These are phyloP conservation scores for Lasioglossum vierecki DNA, from an alignment of 2,888 invertebrate genomes.

Conservation along the genomic window DNA sequence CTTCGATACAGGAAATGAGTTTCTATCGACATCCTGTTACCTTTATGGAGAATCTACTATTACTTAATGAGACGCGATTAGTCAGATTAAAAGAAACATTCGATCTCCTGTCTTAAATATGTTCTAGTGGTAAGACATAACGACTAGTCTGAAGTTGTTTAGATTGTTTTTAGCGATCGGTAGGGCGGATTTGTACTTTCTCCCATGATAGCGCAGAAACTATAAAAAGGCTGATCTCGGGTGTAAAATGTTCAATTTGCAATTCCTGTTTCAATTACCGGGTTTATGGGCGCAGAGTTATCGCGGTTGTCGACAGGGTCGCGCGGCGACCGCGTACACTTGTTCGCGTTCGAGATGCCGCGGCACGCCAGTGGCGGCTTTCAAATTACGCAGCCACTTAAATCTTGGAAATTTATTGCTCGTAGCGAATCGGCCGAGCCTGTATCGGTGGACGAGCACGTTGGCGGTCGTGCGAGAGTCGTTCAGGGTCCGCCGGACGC, in stretches of 20 bases:
- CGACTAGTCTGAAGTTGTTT: not conserved
- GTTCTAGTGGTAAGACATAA: not conserved
- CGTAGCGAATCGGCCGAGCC: slow-evolving; percentile 57
- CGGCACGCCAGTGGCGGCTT: slow-evolving; percentile 35
- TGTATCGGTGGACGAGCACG: slow-evolving; percentile 49
- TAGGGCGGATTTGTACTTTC: not conserved
- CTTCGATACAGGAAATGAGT: not conserved
- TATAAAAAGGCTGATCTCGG: not conserved
- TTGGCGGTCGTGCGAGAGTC: not conserved
- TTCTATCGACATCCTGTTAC: not conserved
- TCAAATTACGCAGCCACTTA: slow-evolving; percentile 69
- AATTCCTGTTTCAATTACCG: slow-evolving; percentile 11
- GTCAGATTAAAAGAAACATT: not conserved
- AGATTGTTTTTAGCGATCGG: not conserved
- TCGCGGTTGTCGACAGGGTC: slow-evolving; percentile 17
- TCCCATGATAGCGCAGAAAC: not conserved
- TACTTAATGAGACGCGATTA: not conserved
- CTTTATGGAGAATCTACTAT: not conserved
- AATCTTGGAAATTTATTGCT: slow-evolving; percentile 66
- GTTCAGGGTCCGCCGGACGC: slow-evolving; percentile 19
- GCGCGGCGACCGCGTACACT: slow-evolving; percentile 16
- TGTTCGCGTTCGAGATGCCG: slow-evolving; percentile 38
- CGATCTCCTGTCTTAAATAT: not conserved
- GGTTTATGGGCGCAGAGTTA: not conserved
- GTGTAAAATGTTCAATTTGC: not conserved